Evolutionary conservation across 1,140 invertebrate genomes (phyloP).

Genomic region (Drosophila ogumai): DNA sequence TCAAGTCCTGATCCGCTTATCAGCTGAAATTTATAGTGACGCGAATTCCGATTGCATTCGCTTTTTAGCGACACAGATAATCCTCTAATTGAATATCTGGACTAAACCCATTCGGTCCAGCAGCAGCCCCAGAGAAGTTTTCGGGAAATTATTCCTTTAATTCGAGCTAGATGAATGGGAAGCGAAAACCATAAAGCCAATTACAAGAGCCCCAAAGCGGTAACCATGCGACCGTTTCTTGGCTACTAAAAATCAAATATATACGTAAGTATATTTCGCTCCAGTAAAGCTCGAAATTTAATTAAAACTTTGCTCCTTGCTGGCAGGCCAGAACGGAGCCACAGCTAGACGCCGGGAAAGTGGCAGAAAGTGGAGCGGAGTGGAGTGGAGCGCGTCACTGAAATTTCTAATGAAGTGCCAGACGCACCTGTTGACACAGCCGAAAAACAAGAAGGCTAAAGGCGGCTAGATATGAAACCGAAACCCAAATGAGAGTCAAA

Average conservation of each 20-base stretch:
- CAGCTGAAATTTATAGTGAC: slow-evolving; percentile 17
- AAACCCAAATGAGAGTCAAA: slow-evolving; percentile 49
- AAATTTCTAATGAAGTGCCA: slow-evolving; percentile 73
- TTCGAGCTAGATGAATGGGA: slow-evolving; percentile 63
- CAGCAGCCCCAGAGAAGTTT: slow-evolving; percentile 21
- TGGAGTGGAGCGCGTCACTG: slow-evolving; percentile 24
- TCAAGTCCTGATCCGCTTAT: slow-evolving; percentile 18
- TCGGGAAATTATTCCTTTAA: slow-evolving; percentile 52
- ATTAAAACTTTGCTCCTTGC: slow-evolving; percentile 69
- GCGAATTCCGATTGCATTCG: slow-evolving; percentile 7
- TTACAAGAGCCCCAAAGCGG: slow-evolving; percentile 49
- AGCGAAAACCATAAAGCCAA: slow-evolving; percentile 56
- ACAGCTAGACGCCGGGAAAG: neutral
- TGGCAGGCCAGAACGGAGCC: slow-evolving; percentile 16
- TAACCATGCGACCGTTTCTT: slow-evolving; percentile 72
- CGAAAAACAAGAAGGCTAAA: slow-evolving; percentile 32
- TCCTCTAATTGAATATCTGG: slow-evolving; percentile 45
- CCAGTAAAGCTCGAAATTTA: slow-evolving; percentile 68
- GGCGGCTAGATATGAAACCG: slow-evolving; percentile 21
- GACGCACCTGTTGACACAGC: slow-evolving; percentile 72
- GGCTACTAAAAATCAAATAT: slow-evolving; percentile 76
- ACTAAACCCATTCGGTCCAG: slow-evolving; percentile 19
- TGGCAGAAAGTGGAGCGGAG: slow-evolving; percentile 1
- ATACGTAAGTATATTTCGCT: slow-evolving; percentile 69
- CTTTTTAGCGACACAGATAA: slow-evolving; percentile 30